Evolutionary conservation across 2,888 invertebrate genomes (phyloP).

Genomic region (Polydesmus complanatus): DNA sequence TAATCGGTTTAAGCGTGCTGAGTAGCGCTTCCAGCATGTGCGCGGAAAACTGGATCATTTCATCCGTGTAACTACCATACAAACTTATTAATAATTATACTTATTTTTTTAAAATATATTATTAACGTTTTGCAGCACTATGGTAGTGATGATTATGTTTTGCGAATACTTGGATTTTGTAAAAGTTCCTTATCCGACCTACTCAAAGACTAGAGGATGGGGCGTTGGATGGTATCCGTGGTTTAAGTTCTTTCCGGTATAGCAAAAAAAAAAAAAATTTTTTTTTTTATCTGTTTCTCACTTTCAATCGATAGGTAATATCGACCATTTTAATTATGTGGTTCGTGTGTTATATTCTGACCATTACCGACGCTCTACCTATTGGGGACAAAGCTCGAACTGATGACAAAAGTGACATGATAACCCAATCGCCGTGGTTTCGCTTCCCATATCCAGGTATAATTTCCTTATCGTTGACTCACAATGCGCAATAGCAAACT

Average conservation of each 20-base stretch:
- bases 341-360: slow-evolving; percentile 56
- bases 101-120: neutral
- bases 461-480: too few species aligned
- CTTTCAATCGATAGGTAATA: slow-evolving; percentile 43
- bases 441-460: slow-evolving; percentile 62
- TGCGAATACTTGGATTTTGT: slow-evolving; percentile 62
- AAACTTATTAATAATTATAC: neutral
- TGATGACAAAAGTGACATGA: slow-evolving; percentile 52
- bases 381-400: slow-evolving; percentile 55
- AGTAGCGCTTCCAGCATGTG: slow-evolving; percentile 67
- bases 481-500: too few species aligned
- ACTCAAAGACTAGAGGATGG: slow-evolving; percentile 42
- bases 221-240: slow-evolving; percentile 48
- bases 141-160: slow-evolving; percentile 57
- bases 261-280: neutral
- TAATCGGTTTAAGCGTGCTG: slow-evolving; percentile 71
- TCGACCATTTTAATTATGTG: slow-evolving; percentile 63
- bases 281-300: neutral
- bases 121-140: slow-evolving; percentile 42
- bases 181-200: slow-evolving; percentile 44
- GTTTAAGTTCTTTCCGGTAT: slow-evolving; percentile 66
- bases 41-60: slow-evolving; percentile 68
- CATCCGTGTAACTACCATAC: slow-evolving; percentile 53
- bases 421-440: slow-evolving; percentile 64
- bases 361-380: slow-evolving; percentile 46